Evolutionary conservation across 2,113 vertebrate species (phyloP).

Genomic region (Plectropomus leopardus): DNA sequence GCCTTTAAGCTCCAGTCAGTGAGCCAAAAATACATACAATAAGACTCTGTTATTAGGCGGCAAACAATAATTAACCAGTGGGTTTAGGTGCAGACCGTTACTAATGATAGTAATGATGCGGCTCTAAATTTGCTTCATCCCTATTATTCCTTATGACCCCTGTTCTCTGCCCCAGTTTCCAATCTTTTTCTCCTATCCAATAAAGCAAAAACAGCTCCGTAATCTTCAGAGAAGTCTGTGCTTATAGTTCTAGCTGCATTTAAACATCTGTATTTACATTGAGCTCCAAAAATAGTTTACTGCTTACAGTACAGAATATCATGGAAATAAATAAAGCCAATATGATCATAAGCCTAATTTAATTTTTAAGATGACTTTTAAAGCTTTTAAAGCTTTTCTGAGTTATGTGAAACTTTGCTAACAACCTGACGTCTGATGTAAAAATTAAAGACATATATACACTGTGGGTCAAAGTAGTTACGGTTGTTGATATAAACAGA

Average conservation of each 20-base stretch:
- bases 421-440: too few relatives aligned
- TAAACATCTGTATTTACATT: slow-evolving; percentile 3
- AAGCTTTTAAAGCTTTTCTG: background rate
- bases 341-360: background rate
- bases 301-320: background rate
- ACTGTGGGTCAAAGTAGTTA: too few relatives aligned
- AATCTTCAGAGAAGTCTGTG: background rate
- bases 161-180: background rate
- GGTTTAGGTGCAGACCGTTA: background rate
- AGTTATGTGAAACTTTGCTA: background rate
- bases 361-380: background rate
- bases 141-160: background rate
- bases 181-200: background rate
- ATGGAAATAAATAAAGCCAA: background rate
- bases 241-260: background rate
- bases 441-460: too few relatives aligned
- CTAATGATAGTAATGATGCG: background rate
- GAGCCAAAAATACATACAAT: background rate
- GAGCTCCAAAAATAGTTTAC: background rate
- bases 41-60: background rate
- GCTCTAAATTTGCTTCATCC: background rate
- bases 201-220: background rate
- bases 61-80: background rate
- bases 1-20: too few relatives aligned
- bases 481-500: background rate